Base-by-base conservation (phyloP, 2,888 invertebrate species). In the Drosophila leonis region DNA sequence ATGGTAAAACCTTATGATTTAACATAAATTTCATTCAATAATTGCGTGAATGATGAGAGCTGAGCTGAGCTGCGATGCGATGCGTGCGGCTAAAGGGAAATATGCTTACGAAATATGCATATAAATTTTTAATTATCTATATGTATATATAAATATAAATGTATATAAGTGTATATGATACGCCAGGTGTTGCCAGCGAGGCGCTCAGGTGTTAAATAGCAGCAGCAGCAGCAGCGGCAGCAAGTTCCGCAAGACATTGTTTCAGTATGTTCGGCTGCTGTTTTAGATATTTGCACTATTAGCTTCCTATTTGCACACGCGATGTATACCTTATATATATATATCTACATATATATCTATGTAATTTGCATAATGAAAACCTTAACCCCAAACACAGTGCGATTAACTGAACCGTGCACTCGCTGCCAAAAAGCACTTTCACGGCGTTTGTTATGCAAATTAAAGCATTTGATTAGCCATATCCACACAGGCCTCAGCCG, bases 321-420 rank as follows among this genome's bases (percentile, higher is more conserved):
- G 68, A 65, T 72, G 39, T 37, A 37, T 35, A 44, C 39, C 13
- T 65, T 46, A 29, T 10, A 10, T n/a, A 31, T 54, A 52, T 37
- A 52, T 42, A 24, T 42, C 64, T 18, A 10, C n/a, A n/a, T 31
- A 10, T 48, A 10, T 52, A 42, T 46, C 20, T 44, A 74, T 46
- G 4, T 49, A 33, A 86, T 86, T 86, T 88, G 87, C 88, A 88
- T 86, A 88, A 88, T 88, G 77, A 79, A 86, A 86, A 88, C 88
- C 86, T 86, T 86, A 86, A 88, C 89, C 86, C 89, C 84, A 65
- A 63, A 66, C 78, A 60, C 18, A 18, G 33, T 33, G 54, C 64
- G 66, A 78, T 78, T 72, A 86, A 82, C 86, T 86, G 88, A 88
- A 83, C 88, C 88, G 69, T 83, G 62, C 72, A 24, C 79, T 51